Evolutionary conservation across 2,888 invertebrate species (phyloP).

Genomic region (Xanthia togata): DNA sequence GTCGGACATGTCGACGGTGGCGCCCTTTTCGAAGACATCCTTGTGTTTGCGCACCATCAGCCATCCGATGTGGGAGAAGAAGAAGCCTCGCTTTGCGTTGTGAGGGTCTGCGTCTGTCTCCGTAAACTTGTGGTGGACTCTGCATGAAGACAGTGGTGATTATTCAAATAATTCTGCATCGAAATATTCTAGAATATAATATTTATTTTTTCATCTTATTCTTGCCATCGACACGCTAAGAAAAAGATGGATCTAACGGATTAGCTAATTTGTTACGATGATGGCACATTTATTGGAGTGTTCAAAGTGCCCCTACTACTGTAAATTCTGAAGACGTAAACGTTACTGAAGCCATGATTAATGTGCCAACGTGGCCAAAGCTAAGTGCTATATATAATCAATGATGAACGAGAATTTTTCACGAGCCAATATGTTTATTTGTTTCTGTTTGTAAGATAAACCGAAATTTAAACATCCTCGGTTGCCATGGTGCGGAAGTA

Average conservation of each 20-base stretch:
- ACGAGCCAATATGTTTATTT: too few species aligned
- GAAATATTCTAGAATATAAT: not conserved
- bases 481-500: too few species aligned
- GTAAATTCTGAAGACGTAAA: not conserved
- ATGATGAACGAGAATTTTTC: too few species aligned
- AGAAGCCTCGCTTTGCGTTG: conserved; percentile 96
- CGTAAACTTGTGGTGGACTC: conserved; percentile 97
- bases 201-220: not conserved
- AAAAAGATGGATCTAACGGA: not conserved
- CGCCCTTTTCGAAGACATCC: conserved; percentile 96
- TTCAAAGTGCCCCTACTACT: not conserved
- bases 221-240: not conserved
- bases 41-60: conserved; percentile 96
- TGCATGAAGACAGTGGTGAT: conserved; percentile 61
- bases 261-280: not conserved
- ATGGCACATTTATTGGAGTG: not conserved
- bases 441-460: too few species aligned
- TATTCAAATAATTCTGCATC: not conserved
- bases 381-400: too few species aligned
- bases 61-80: conserved; percentile 99
- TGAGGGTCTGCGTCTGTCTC: conserved; percentile 98
- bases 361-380: too few species aligned
- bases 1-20: conserved; percentile 96
- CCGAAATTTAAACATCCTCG: too few species aligned
- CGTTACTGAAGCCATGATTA: not conserved